Evolutionary conservation across 2,888 invertebrate species (phyloP).

Genomic region (Muschampia plurimacula): DNA sequence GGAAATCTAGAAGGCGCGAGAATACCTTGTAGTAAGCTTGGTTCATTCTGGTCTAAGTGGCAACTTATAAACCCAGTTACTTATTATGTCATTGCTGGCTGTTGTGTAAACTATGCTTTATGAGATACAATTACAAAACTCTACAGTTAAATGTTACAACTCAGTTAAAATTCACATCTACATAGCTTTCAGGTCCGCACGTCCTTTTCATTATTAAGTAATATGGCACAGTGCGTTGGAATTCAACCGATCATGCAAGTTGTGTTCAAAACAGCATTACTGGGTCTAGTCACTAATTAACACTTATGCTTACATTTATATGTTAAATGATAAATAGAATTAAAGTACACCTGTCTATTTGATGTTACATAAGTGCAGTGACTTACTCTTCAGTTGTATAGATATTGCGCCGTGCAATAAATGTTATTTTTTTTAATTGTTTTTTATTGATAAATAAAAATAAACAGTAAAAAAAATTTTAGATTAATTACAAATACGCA

Average conservation of each 20-base stretch:
- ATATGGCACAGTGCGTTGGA: constrained; percentile 20
- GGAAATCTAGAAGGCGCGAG: too few relatives aligned
- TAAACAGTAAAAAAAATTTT: too few relatives aligned
- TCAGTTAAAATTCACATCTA: neutral
- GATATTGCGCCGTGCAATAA: constrained; percentile 26
- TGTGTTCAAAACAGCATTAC: constrained; percentile 24
- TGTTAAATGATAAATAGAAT: constrained; percentile 10
- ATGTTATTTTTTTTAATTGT: neutral
- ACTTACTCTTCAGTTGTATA: neutral
- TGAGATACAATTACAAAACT: constrained; percentile 63
- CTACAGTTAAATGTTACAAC: constrained; percentile 23
- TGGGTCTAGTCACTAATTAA: constrained; percentile 33
- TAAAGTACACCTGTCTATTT: neutral
- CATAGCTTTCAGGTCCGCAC: neutral
- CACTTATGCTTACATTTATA: neutral
- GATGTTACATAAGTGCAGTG: constrained; percentile 1
- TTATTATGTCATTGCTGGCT: too few relatives aligned
- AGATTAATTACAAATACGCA: neutral
- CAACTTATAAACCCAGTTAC: too few relatives aligned
- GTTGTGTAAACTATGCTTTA: too few relatives aligned
- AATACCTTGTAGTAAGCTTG: too few relatives aligned
- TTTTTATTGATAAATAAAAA: too few relatives aligned
- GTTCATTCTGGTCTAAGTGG: too few relatives aligned
- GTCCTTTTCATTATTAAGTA: constrained; percentile 8
- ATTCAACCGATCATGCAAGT: constrained; percentile 4